Base-by-base conservation (phyloP, 2,113 vertebrate genomes). In the Gila orcuttii region DNA sequence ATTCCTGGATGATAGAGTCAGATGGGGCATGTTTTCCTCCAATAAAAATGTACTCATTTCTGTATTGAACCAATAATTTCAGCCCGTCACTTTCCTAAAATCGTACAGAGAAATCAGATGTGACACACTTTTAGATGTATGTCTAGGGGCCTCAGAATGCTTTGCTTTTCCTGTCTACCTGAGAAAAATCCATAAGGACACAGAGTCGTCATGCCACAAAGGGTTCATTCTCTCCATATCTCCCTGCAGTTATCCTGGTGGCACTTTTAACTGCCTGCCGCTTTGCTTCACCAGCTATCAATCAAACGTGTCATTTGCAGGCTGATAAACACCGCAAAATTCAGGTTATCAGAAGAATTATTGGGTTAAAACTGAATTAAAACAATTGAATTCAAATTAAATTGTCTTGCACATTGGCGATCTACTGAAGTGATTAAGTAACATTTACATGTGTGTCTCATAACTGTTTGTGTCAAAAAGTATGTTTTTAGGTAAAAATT, bases 321-420 rank as follows among this genome's bases (percentile, higher is more conserved):
- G 86, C 91, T 87, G 91, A 94, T 92, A 91, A 92, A 93, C 89
- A 86, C 83, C 28, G 90, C 88, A 79, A 87, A 87, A 88, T 90
- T 92, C 86, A 90, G 90, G 91, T 88, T 89, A 85, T 86, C 86
- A 36, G 45, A 71, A 87, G 88, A 90, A 91, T 90, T 88, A 89
- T 90, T 91, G 83, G 85, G 87, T 82, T 92, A 87, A 90, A 91
- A 79, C 86, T 88, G 88, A 89, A 84, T 39, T 79, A 90, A 90
- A 92, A 91, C 90, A 90, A 91, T 88, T 90, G 89, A 89, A 83
- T 45, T 74, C 90, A 90, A 91, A 42, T 42, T 0, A 0, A 42
- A 42, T 42, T 42, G 42, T n/a, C 50, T 59, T 59, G 55, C 33
- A 60, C 19, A 57, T 23, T 21, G 2, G 19, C 2, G 55, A 57